Base-by-base conservation (phyloP, 1,140 invertebrate species). In the Cyrtorhinus lividipennis region DNA sequence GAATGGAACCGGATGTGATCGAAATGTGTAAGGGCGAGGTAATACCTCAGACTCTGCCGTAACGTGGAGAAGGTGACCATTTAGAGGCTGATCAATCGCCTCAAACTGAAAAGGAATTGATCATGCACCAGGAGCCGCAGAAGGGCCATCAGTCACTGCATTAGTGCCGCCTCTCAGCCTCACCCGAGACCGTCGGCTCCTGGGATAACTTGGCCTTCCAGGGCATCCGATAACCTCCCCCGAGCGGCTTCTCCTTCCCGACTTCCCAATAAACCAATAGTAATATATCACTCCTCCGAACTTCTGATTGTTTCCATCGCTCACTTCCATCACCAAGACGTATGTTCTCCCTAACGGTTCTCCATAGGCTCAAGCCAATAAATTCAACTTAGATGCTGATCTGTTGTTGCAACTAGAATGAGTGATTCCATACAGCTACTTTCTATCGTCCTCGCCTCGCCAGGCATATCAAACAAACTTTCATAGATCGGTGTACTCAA, bases 121-220 rank as follows among this genome's bases (percentile, higher is more conserved):
- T 53, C 48, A 53, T 53, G 48, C 48, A 53, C 48, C 48, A 53
- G 48, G 48, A 53, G 48, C 48, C 48, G 18, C 48, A 53, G 48
- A 53, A 53, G 48, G 48, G 48, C 20, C 48, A 53, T 53, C 48
- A 53, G 48, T 53, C 48, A 53, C 48, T 53, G 48, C 10, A 53
- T 53, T 53, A 53, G 48, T 15, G 48, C 12, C 48, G 48, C 12
- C 10, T 5, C 12, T 22, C 8, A 53, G 8, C 48, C 48, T 38
- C n/a, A n/a, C n/a, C n/a, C n/a, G n/a, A 53, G 18, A n/a, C n/a
- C 48, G 10, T 53, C 48, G 10, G 5, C 48, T 10, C 20, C 20
- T 3, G 10, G 12, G 48, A 53, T 53, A 53, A 20, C 48, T 20
- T 22, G 5, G 5, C 48, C 48, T 5, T 15, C 48, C 48, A 53